Evolutionary conservation across 2,113 vertebrate species (phyloP).

Genomic region (Albula glossodonta): DNA sequence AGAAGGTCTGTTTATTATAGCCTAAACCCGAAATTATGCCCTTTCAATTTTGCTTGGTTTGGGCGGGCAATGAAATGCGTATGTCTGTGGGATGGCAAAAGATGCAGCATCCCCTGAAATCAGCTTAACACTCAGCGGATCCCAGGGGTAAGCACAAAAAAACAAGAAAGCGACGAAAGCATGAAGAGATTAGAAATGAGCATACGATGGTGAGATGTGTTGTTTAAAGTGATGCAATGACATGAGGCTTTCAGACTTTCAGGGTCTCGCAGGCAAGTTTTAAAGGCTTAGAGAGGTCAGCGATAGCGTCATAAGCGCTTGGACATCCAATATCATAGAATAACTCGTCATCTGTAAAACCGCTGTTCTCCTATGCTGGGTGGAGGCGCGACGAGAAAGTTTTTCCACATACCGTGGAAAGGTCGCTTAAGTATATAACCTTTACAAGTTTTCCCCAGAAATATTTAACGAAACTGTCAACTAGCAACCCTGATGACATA

Average conservation of each 20-base stretch:
- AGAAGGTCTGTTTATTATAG: constrained; percentile 46
- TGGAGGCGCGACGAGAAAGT: neutral
- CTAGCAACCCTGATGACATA: neutral
- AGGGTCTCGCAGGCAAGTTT: constrained; percentile 38
- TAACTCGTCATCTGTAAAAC: neutral
- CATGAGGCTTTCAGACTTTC: constrained; percentile 43
- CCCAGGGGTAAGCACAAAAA: constrained; percentile 63
- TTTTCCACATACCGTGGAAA: neutral
- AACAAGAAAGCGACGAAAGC: constrained; percentile 46
- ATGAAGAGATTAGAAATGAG: constrained; percentile 18
- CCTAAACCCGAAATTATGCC: constrained; percentile 70
- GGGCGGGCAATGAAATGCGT: constrained; percentile 39
- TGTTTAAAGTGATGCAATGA: constrained; percentile 37
- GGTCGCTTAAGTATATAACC: neutral
- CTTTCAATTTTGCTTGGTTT: constrained; percentile 53
- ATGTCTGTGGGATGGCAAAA: constrained; percentile 56
- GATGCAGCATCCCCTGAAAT: constrained; percentile 63
- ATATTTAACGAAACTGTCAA: neutral
- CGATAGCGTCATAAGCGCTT: constrained; percentile 38
- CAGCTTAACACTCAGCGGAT: constrained; percentile 54
- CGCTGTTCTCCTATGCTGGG: neutral
- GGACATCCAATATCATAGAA: constrained; percentile 4
- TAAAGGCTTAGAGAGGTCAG: constrained; percentile 48
- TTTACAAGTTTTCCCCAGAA: neutral
- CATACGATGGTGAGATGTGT: constrained; percentile 24